A percentile compares a stretch with the other conserved stretches of the same genome.
Conservation (phyloP, 2,113 vertebrate genomes). For the Xyrauchen texanus region DNA sequence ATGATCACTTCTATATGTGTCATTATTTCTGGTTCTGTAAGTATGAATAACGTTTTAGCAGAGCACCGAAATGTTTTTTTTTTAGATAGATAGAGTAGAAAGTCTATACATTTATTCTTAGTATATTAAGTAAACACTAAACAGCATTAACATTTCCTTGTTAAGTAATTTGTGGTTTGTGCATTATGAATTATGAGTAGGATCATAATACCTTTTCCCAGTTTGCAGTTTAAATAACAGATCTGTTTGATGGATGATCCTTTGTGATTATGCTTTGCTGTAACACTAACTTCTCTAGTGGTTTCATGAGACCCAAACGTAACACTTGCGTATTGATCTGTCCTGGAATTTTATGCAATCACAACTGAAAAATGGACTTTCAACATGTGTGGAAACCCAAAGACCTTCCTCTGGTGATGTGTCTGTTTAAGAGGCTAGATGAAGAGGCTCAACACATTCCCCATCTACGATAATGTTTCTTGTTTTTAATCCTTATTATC, state of each 20-base stretch:
- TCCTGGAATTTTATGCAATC: slow-evolving; percentile 3
- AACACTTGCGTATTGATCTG: slow-evolving; percentile 3
- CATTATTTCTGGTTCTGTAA: slow-evolving; percentile 11
- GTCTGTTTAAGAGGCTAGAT: not conserved
- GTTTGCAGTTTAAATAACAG: not conserved
- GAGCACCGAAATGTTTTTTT: no score
- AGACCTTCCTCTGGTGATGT: not conserved
- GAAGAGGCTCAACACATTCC: not conserved
- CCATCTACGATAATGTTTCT: not conserved
- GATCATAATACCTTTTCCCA: not conserved
- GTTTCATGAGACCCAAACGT: not conserved
- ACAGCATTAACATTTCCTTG: no score
- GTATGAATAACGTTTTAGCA: not conserved
- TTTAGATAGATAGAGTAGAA: no score
- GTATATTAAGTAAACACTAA: no score
- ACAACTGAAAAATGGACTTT: slow-evolving; percentile 44
- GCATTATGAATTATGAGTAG: not conserved
- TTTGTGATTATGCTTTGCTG: no score
- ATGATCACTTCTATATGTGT: not conserved
- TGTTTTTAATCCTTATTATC: not conserved
- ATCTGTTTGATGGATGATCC: not conserved
- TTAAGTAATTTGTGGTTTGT: no score
- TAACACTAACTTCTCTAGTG: not conserved
- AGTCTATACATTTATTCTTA: no score
- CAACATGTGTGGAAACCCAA: not conserved